Evolutionary conservation across 2,113 vertebrate genomes (phyloP).

Genomic region (Ondatra zibethicus): DNA sequence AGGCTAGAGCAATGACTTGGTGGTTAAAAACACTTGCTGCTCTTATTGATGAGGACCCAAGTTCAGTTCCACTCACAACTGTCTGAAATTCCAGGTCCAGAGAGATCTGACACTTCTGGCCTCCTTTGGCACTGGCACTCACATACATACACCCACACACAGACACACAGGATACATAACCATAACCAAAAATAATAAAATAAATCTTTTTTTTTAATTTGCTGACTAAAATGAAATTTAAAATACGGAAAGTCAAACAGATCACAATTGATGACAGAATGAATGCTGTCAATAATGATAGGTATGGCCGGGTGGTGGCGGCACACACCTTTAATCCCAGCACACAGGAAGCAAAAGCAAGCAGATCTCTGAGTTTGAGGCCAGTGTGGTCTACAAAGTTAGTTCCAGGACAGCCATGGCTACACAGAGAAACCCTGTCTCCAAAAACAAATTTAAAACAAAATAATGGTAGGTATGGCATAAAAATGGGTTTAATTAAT

Average conservation of each 20-base stretch:
- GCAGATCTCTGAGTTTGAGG: not conserved
- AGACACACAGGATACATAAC: not conserved
- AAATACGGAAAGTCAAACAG: constrained; percentile 7
- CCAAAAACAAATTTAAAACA: not conserved
- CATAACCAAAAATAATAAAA: not conserved
- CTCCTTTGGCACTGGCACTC: not conserved
- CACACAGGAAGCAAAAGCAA: not conserved
- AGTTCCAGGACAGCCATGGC: not conserved
- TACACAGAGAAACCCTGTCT: not conserved
- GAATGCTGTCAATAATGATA: not conserved
- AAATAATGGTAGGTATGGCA: not conserved
- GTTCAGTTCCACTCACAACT: not conserved
- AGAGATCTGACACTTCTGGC: too few relatives aligned
- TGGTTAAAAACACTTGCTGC: not conserved
- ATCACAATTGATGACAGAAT: not conserved
- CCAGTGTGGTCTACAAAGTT: not conserved
- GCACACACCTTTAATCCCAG: not conserved
- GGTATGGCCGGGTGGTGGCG: not conserved
- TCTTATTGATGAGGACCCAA: not conserved
- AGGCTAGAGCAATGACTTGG: not conserved
- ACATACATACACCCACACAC: not conserved
- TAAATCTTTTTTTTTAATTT: not conserved
- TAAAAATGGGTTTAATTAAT: constrained; percentile 36
- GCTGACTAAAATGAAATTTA: constrained; percentile 43
- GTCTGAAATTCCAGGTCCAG: not conserved